Evolutionary conservation across 2,113 vertebrate genomes (phyloP).

Genomic region (Pimephales promelas): DNA sequence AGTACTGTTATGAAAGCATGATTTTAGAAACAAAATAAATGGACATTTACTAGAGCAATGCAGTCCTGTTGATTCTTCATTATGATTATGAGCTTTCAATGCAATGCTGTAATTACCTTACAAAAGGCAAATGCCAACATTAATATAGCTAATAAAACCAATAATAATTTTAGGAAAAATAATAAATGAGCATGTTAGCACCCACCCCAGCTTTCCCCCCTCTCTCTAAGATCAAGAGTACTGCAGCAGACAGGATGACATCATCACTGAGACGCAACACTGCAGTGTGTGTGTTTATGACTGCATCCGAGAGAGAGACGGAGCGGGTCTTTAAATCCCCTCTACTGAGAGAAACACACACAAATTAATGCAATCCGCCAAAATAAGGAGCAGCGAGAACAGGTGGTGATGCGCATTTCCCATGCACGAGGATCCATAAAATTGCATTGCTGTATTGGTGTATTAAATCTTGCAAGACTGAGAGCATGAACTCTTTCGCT

Average conservation of each 20-base stretch:
- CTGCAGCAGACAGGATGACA: conserved; percentile 77
- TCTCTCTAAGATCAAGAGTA: conserved; percentile 57
- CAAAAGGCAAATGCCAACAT: neutral
- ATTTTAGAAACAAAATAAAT: neutral
- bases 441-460: neutral
- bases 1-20: neutral
- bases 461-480: neutral
- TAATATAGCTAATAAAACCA: neutral
- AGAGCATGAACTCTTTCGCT: neutral
- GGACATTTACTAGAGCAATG: neutral
- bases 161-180: neutral
- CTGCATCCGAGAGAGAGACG: conserved; percentile 3
- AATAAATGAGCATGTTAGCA: neutral
- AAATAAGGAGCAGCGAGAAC: neutral
- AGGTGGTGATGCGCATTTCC: neutral
- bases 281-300: conserved; percentile 66
- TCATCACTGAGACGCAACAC: conserved; percentile 66
- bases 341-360: neutral
- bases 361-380: neutral
- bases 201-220: neutral
- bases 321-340: neutral
- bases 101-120: neutral
- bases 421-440: neutral
- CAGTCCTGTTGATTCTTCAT: neutral
- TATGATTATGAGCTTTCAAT: neutral